Evolutionary conservation across 2,113 vertebrate genomes (phyloP).

Genomic region (Numida meleagris): DNA sequence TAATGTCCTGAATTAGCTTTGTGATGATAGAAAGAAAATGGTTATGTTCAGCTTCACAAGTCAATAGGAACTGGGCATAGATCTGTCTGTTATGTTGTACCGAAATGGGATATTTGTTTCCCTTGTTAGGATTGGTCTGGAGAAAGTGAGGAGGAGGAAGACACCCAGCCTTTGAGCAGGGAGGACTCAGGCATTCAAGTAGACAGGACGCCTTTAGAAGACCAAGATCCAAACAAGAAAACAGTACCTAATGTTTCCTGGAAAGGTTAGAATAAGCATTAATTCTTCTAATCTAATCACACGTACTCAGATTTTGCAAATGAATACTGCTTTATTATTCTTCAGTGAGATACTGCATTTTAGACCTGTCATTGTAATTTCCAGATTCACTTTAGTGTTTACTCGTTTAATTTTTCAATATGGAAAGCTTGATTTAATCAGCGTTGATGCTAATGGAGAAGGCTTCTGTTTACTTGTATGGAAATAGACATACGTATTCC

Average conservation of each 20-base stretch:
- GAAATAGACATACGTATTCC: background rate
- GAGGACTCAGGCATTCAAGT: conserved; percentile 97
- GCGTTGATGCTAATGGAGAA: background rate
- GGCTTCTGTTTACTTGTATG: background rate
- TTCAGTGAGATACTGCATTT: background rate
- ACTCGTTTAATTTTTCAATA: background rate
- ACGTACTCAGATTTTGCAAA: background rate
- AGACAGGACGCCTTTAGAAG: conserved; percentile 93
- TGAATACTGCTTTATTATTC: background rate
- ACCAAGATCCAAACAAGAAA: conserved; percentile 85
- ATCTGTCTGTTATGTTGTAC: background rate
- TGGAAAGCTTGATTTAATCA: background rate
- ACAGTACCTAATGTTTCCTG: conserved; percentile 69
- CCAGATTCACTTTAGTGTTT: background rate
- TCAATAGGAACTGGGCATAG: background rate
- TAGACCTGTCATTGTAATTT: background rate
- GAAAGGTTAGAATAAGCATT: conserved; percentile 75
- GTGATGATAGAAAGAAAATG: background rate
- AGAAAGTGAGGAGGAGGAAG: conserved; percentile 91
- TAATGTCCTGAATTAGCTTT: background rate
- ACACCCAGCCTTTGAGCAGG: conserved; percentile 89
- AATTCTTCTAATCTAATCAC: background rate
- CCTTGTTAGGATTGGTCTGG: conserved; percentile 90
- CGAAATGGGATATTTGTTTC: background rate
- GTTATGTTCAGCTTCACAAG: background rate